Conservation (phyloP, 2,113 vertebrate species). For the Arizona elegans region DNA sequence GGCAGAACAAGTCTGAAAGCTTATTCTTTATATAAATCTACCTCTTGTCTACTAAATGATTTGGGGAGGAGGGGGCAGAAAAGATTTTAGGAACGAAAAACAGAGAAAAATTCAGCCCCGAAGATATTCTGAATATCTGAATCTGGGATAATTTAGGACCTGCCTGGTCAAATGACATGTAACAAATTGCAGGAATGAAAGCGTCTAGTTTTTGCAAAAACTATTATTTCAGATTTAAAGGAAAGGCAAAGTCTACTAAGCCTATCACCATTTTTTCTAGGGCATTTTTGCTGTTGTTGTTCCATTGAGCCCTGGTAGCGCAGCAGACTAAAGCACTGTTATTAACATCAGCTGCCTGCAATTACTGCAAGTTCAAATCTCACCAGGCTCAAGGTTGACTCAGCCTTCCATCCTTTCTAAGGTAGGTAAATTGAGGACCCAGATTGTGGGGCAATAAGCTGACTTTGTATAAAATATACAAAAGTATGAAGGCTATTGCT, state of each 20-base stretch:
- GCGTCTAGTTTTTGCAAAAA: background rate
- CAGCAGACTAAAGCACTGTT: no score
- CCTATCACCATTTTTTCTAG: background rate
- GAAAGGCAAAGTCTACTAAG: background rate
- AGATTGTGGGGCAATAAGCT: no score
- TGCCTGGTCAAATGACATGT: background rate
- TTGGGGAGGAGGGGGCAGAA: background rate
- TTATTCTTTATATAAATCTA: conserved; percentile 1
- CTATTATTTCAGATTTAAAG: background rate
- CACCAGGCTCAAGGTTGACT: no score
- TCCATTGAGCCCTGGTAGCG: background rate
- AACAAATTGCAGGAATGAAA: background rate
- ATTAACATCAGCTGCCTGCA: no score
- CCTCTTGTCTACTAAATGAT: background rate
- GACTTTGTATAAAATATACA: no score
- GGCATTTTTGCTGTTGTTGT: no score
- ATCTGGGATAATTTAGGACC: background rate
- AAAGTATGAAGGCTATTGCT: no score
- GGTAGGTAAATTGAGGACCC: no score
- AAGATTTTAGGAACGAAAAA: background rate
- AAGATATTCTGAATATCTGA: background rate
- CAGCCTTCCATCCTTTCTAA: no score
- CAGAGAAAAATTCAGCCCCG: background rate
- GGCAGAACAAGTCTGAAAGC: conserved; percentile 6
- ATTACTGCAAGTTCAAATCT: no score